A percentile compares a stretch with the other conserved stretches of the same genome.
These are phyloP conservation scores for Aphis craccivora DNA, from an alignment of 1,140 invertebrate species.

Conservation along the genomic window DNA sequence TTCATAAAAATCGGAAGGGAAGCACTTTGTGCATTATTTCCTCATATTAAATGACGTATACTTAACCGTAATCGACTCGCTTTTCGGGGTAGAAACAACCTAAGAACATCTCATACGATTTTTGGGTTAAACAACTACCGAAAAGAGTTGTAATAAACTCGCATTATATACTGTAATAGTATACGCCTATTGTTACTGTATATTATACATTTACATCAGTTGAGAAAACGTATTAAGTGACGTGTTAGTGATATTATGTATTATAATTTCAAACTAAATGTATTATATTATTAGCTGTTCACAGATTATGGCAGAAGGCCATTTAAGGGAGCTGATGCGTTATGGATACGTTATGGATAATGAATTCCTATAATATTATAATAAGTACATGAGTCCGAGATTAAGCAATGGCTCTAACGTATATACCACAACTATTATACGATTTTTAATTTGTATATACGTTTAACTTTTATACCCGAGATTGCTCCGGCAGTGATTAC, in stretches of 20 bases:
- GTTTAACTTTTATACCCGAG: background rate
- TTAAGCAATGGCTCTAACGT: background rate
- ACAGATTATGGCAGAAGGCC: background rate
- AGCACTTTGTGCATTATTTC: too few relatives aligned
- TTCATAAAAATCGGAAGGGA: too few relatives aligned
- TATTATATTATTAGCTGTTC: background rate
- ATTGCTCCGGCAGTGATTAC: background rate
- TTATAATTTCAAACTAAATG: background rate
- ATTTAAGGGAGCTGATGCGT: background rate
- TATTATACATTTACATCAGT: background rate
- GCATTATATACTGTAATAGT: background rate
- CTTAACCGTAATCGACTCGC: too few relatives aligned
- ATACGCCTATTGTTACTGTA: too few relatives aligned
- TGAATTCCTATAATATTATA: background rate
- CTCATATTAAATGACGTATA: too few relatives aligned
- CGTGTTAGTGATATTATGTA: background rate
- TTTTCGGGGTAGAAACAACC: too few relatives aligned
- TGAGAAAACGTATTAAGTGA: background rate
- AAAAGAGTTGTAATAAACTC: background rate
- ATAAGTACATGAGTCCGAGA: background rate
- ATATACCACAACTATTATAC: background rate
- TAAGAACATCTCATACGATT: too few relatives aligned
- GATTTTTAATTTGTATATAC: background rate
- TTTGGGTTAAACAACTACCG: background rate
- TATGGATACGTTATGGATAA: background rate